Conservation (phyloP, 2,797 vertebrate species). For the Liparis tanakae region DNA sequence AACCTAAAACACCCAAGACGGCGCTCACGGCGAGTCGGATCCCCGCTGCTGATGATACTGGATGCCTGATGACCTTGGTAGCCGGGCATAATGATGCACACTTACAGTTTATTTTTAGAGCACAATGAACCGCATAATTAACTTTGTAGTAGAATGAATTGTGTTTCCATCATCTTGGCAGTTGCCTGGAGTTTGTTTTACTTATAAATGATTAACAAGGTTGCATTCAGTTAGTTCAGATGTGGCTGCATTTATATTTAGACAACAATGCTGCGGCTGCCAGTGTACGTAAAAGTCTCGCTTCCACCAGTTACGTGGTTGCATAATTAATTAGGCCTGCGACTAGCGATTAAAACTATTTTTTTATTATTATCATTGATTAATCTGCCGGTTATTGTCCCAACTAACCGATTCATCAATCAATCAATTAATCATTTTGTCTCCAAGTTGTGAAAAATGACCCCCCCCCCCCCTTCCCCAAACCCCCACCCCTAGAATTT, state of each 20-base stretch:
- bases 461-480: not conserved
- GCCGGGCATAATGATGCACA: slow-evolving; percentile 70
- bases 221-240: slow-evolving; percentile 64
- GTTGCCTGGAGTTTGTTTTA: slow-evolving; percentile 70
- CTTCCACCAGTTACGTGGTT: slow-evolving; percentile 37
- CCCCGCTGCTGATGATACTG: slow-evolving; percentile 53
- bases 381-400: slow-evolving; percentile 41
- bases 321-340: slow-evolving; percentile 54
- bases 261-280: slow-evolving; percentile 49
- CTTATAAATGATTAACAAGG: slow-evolving; percentile 74
- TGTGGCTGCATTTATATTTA: slow-evolving; percentile 60
- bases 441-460: slow-evolving; percentile 27
- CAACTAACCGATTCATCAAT: slow-evolving; percentile 43
- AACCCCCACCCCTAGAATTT: not conserved
- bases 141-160: slow-evolving; percentile 71
- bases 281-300: slow-evolving; percentile 36
- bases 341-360: slow-evolving; percentile 36
- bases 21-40: slow-evolving; percentile 41
- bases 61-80: slow-evolving; percentile 71
- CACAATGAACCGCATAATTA: slow-evolving; percentile 72
- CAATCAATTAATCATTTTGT: slow-evolving; percentile 43
- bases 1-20: slow-evolving; percentile 48
- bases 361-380: slow-evolving; percentile 42
- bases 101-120: slow-evolving; percentile 72
- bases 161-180: slow-evolving; percentile 66